phyloP scores from a whole-genome alignment of 2,888 invertebrate species.

The Patella caerulea region DNA sequence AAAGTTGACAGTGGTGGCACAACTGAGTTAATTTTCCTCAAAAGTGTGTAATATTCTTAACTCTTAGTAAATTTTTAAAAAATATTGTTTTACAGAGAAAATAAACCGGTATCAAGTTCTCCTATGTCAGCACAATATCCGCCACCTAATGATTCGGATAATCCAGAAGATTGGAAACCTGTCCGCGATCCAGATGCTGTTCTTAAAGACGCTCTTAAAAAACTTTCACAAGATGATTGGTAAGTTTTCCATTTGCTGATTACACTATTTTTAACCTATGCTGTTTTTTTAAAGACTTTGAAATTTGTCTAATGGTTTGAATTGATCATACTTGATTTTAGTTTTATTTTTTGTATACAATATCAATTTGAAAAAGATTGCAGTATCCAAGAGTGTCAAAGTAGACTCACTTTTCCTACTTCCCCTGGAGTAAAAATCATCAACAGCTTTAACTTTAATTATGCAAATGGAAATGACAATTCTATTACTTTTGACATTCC shows the following conservation, averaged over 20 bases:
- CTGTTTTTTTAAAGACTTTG: neutral
- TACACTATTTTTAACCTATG: neutral
- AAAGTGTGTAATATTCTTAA: neutral
- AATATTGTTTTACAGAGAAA: conserved; percentile 42
- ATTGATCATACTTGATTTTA: too few relatives aligned
- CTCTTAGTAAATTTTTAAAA: neutral
- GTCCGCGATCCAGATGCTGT: conserved; percentile 80
- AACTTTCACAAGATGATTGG: conserved; percentile 69
- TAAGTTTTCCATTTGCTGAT: conserved; percentile 38
- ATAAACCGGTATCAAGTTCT: conserved; percentile 52
- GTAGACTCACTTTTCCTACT: too few relatives aligned
- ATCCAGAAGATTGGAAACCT: conserved; percentile 70
- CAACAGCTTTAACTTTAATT: neutral
- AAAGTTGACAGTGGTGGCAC: too few relatives aligned
- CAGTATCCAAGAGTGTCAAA: too few relatives aligned
- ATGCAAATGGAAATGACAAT: too few relatives aligned
- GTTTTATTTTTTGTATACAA: too few relatives aligned
- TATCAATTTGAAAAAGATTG: too few relatives aligned
- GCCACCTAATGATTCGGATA: conserved; percentile 51
- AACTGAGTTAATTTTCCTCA: neutral
- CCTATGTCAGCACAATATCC: conserved; percentile 56
- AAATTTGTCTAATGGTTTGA: too few relatives aligned
- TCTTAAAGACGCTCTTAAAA: conserved; percentile 75
- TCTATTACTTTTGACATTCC: too few relatives aligned
- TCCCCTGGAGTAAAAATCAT: neutral